phyloP scores from a whole-genome alignment of 2,797 vertebrate species.

The Thaleichthys pacificus region DNA sequence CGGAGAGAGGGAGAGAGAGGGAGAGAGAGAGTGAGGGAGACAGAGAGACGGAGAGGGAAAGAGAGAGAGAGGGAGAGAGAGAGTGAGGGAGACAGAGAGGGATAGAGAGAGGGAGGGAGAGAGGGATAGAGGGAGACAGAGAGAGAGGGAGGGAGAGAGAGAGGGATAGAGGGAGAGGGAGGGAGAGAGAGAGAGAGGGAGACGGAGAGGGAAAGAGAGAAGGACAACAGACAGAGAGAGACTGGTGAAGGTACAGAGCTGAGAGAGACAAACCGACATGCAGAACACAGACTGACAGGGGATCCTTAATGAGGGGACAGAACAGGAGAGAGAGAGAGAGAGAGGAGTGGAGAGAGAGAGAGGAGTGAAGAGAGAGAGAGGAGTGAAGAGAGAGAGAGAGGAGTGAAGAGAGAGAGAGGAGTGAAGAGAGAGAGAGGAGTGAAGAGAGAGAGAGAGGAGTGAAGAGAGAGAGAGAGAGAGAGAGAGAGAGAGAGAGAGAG shows the following conservation, averaged over 20 bases:
- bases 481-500: no score
- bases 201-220: neutral
- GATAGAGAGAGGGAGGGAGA: no score
- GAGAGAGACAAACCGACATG: constrained; percentile 15
- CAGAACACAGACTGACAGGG: neutral
- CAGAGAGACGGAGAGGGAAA: no score
- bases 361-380: neutral
- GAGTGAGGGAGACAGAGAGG: no score
- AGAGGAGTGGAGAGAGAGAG: neutral
- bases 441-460: neutral
- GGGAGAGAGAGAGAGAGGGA: neutral
- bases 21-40: no score
- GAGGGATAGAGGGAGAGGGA: neutral
- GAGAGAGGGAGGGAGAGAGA: neutral
- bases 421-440: neutral
- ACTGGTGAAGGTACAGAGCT: constrained; percentile 18
- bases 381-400: no score
- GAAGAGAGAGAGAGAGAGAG: neutral
- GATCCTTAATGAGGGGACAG: neutral
- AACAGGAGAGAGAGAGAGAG: constrained; percentile 8
- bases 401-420: neutral
- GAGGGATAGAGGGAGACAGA: no score
- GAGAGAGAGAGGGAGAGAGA: no score
- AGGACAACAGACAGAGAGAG: no score
- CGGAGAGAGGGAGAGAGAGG: no score